phyloP scores from a whole-genome alignment of 1,140 invertebrate genomes.

The Muscidifurax raptorellus region DNA sequence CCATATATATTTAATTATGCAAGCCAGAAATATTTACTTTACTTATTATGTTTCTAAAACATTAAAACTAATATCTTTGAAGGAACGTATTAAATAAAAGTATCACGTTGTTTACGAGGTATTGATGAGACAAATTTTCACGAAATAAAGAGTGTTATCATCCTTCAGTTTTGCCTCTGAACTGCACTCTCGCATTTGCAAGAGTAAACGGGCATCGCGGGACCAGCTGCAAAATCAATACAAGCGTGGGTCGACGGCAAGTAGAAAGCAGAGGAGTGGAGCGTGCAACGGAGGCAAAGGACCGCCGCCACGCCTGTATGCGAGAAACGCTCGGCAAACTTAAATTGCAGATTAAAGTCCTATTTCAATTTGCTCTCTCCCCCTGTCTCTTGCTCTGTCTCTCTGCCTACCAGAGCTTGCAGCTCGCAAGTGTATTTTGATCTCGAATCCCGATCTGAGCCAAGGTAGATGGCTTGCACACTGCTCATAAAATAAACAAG shows the following conservation, averaged over 20 bases:
- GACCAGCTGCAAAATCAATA: slow-evolving; percentile 37
- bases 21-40: neutral
- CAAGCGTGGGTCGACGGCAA: slow-evolving; percentile 1
- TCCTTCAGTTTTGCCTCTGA: neutral
- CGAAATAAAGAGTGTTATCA: neutral
- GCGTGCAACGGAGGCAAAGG: neutral
- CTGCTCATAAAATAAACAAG: neutral
- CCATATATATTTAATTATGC: too few relatives aligned
- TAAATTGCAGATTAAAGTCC: slow-evolving; percentile 50
- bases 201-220: slow-evolving; percentile 23
- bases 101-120: neutral
- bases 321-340: slow-evolving; percentile 31
- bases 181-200: neutral
- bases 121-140: neutral
- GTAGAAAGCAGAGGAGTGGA: neutral
- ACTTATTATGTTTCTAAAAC: neutral
- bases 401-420: neutral
- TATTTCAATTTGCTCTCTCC: slow-evolving; percentile 46
- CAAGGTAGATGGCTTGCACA: neutral
- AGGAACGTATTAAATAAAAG: too few relatives aligned
- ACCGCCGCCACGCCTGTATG: slow-evolving; percentile 13
- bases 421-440: slow-evolving; percentile 11
- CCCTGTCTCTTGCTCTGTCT: slow-evolving; percentile 18
- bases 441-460: slow-evolving; percentile 10
- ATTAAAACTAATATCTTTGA: too few relatives aligned